phyloP scores from a whole-genome alignment of 2,888 invertebrate genomes.

The Vesta saturnalis region DNA sequence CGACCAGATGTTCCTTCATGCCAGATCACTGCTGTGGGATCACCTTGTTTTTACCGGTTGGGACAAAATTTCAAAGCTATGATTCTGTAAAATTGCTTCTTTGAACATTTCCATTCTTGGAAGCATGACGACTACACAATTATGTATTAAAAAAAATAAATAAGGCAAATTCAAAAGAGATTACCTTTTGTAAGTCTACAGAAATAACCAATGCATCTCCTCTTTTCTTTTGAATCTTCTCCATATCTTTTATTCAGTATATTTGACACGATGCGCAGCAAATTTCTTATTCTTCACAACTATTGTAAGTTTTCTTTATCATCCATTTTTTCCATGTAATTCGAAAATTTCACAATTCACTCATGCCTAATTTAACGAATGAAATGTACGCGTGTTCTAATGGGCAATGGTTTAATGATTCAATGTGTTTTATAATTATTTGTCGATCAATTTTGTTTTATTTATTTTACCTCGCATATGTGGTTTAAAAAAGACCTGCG shows the following conservation, averaged over 20 bases:
- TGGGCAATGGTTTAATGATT: constrained; percentile 31
- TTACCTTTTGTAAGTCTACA: constrained; percentile 30
- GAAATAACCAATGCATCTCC: constrained; percentile 11
- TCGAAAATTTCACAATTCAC: constrained; percentile 29
- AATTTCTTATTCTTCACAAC: constrained; percentile 13
- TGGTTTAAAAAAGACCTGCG: neutral
- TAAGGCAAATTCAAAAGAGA: neutral
- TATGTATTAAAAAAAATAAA: constrained; percentile 3
- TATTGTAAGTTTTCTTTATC: constrained; percentile 19
- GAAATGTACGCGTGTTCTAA: constrained; percentile 39
- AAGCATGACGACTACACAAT: constrained; percentile 16
- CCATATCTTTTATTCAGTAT: neutral
- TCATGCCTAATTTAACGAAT: constrained; percentile 33
- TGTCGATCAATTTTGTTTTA: constrained; percentile 20
- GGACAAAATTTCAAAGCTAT: constrained; percentile 17
- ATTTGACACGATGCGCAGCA: constrained; percentile 5
- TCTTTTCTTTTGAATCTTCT: neutral
- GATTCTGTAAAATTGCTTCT: constrained; percentile 19
- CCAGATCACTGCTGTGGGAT: constrained; percentile 18
- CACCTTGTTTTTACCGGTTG: neutral
- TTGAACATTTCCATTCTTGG: constrained; percentile 26
- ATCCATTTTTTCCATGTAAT: constrained; percentile 19
- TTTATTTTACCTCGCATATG: neutral
- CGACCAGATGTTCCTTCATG: constrained; percentile 27
- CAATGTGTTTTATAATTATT: constrained; percentile 24